A percentile compares a stretch with the other conserved stretches of the same genome.
Evolutionary conservation across 2,113 vertebrate genomes (phyloP).

Genomic region (Microtus oregoni): DNA sequence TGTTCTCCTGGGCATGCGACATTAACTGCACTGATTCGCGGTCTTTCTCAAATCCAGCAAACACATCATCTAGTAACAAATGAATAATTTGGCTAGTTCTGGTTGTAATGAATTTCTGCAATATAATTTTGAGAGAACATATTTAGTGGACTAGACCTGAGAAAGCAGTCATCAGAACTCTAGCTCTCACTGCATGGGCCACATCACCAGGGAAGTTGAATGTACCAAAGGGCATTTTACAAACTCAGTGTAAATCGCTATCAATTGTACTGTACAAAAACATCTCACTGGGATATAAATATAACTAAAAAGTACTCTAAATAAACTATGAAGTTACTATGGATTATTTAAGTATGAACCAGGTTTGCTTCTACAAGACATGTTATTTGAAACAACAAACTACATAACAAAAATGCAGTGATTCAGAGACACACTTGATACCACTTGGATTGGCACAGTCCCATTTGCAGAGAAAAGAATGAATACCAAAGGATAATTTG

Average conservation of each 20-base stretch:
- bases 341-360: slow-evolving; percentile 48
- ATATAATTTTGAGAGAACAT: background rate
- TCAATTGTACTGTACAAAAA: background rate
- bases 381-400: slow-evolving; percentile 45
- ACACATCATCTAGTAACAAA: background rate
- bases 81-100: background rate
- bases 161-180: background rate
- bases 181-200: background rate
- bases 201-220: background rate
- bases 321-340: background rate
- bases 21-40: background rate
- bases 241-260: background rate
- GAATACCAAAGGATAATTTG: background rate
- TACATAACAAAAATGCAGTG: slow-evolving; percentile 27
- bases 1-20: background rate
- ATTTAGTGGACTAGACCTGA: background rate
- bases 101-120: background rate
- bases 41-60: background rate
- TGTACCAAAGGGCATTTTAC: background rate
- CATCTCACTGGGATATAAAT: background rate
- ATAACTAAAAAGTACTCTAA: slow-evolving; percentile 14
- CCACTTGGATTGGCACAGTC: background rate
- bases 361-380: background rate
- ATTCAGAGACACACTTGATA: slow-evolving; percentile 25
- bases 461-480: background rate